Percentiles rank a stretch among this genome's conserved stretches.
Conservation (phyloP, 2,797 vertebrate genomes). For the Anolis apletophallus region DNA sequence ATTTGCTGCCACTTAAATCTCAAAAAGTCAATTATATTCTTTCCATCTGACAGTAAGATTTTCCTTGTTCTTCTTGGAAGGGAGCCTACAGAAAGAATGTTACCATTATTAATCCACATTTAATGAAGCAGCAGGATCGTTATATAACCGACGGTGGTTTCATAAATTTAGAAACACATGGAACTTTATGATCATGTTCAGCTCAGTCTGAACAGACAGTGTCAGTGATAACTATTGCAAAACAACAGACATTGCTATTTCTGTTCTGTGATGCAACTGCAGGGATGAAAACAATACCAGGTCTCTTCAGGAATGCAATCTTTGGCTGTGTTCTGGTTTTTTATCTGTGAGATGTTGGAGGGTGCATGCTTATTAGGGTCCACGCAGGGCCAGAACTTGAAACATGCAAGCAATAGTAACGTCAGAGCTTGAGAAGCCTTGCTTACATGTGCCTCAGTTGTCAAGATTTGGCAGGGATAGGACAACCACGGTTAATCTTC, state of each 20-base stretch:
- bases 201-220: conserved; percentile 48
- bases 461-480: too few relatives aligned
- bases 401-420: too few relatives aligned
- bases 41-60: conserved; percentile 44
- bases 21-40: conserved; percentile 43
- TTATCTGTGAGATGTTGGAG: background rate
- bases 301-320: conserved; percentile 5
- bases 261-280: conserved; percentile 40
- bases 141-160: conserved; percentile 63
- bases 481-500: too few relatives aligned
- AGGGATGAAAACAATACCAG: conserved; percentile 50
- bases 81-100: conserved; percentile 46
- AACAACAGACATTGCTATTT: conserved; percentile 58
- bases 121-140: conserved; percentile 57
- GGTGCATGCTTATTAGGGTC: background rate
- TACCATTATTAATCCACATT: conserved; percentile 63
- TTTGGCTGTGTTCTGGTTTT: background rate
- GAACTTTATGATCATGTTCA: conserved; percentile 60
- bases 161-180: conserved; percentile 60
- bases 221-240: conserved; percentile 60
- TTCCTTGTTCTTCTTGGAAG: conserved; percentile 51
- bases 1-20: conserved; percentile 38
- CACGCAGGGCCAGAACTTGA: too few relatives aligned
- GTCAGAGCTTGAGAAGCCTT: too few relatives aligned
- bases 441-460: too few relatives aligned